A percentile compares a stretch with the other conserved stretches of the same genome.
phyloP scores from a whole-genome alignment of 2,797 vertebrate genomes.

The Cebuella pygmaea region DNA sequence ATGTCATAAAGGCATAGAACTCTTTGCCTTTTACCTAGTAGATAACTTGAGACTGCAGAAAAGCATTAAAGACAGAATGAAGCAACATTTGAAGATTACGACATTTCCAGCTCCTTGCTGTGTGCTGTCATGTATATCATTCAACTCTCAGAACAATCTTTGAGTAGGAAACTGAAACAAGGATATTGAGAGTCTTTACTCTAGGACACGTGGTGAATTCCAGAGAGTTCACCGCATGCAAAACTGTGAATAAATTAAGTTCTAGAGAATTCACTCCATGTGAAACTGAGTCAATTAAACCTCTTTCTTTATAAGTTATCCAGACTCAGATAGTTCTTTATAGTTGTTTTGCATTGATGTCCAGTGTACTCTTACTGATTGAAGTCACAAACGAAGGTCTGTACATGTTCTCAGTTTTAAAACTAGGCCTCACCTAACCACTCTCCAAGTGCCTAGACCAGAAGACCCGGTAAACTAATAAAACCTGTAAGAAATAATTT shows the following conservation, averaged over 20 bases:
- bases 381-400: neutral
- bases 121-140: too few relatives aligned
- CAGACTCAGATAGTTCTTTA: neutral
- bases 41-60: neutral
- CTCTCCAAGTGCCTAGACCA: neutral
- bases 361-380: neutral
- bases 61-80: neutral
- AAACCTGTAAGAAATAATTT: neutral
- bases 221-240: neutral
- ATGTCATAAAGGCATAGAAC: neutral
- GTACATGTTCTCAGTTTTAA: neutral
- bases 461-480: neutral
- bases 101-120: neutral
- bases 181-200: neutral
- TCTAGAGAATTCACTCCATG: neutral
- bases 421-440: neutral
- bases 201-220: neutral
- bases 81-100: neutral
- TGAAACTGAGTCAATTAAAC: neutral
- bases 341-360: neutral
- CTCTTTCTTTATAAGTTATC: neutral
- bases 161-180: neutral
- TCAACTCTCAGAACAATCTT: neutral
- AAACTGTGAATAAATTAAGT: too few relatives aligned
- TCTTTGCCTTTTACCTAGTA: neutral